phyloP scores from a whole-genome alignment of 2,797 vertebrate species.

The Sebastes steindachneri region DNA sequence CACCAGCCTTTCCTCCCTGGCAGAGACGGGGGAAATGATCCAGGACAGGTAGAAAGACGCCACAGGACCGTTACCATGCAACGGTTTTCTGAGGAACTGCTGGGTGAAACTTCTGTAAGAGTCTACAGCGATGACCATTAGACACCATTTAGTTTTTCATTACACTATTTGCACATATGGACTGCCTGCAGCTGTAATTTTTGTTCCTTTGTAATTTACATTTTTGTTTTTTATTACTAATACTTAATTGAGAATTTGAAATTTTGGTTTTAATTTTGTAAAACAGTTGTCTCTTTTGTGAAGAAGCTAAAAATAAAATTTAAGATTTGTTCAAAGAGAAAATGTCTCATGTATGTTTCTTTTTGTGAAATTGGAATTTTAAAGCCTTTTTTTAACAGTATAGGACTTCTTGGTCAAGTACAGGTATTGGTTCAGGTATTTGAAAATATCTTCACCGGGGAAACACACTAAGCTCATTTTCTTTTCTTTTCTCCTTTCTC shows the following conservation, averaged over 20 bases:
- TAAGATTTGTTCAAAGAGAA: conserved; percentile 4
- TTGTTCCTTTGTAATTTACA: conserved; percentile 8
- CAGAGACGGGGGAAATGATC: background rate
- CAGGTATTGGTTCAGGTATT: conserved; percentile 1
- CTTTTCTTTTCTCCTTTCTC: background rate
- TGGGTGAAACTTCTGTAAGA: background rate
- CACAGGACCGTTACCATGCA: background rate
- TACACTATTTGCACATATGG: background rate
- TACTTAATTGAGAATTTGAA: background rate
- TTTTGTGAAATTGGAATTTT: conserved; percentile 7
- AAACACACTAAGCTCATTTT: background rate
- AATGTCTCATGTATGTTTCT: conserved; percentile 11
- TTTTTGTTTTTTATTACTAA: background rate
- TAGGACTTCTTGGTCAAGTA: background rate
- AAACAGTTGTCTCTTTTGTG: conserved; percentile 2
- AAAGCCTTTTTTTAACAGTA: background rate
- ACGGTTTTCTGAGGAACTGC: background rate
- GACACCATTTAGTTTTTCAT: background rate
- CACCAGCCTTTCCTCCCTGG: background rate
- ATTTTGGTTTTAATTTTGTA: conserved; percentile 5
- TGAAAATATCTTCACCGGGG: background rate
- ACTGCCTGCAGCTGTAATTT: background rate
- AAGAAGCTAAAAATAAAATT: conserved; percentile 33
- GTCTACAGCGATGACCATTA: background rate
- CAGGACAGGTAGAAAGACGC: conserved; percentile 7